These are phyloP conservation scores for Drosophila subsilvestris DNA, from an alignment of 2,888 invertebrate species.

Conservation along the genomic window DNA sequence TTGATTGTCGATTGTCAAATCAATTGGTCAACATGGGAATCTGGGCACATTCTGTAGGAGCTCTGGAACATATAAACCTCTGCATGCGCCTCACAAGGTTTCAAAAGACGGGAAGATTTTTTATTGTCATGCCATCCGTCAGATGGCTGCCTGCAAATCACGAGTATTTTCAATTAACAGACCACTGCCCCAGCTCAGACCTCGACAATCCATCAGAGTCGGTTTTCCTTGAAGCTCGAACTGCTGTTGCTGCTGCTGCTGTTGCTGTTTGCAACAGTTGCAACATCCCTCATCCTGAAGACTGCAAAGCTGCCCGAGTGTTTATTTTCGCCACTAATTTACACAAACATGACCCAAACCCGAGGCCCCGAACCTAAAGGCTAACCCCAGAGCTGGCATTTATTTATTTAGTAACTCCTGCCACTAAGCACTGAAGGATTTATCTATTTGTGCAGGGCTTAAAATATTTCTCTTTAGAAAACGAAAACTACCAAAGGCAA, in stretches of 20 bases:
- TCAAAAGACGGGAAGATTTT: neutral
- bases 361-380: slow-evolving; percentile 1
- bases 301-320: slow-evolving; percentile 28
- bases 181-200: slow-evolving; percentile 7
- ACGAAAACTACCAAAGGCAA: slow-evolving; percentile 8
- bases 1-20: slow-evolving; percentile 34
- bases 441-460: slow-evolving; percentile 46
- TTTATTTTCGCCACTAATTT: slow-evolving; percentile 51
- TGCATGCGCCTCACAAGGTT: slow-evolving; percentile 3
- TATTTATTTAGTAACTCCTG: slow-evolving; percentile 53
- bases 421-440: slow-evolving; percentile 24
- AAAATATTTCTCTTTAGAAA: slow-evolving; percentile 25
- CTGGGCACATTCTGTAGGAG: slow-evolving; percentile 11
- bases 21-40: slow-evolving; percentile 45
- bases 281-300: neutral
- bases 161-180: slow-evolving; percentile 66
- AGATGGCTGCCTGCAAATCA: slow-evolving; percentile 49
- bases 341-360: slow-evolving; percentile 52
- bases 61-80: neutral
- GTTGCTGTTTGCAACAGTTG: slow-evolving; percentile 5
- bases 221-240: slow-evolving; percentile 5
- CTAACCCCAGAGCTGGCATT: slow-evolving; percentile 39
- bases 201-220: slow-evolving; percentile 51
- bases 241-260: slow-evolving; percentile 1
- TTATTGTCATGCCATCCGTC: neutral